Percentiles rank a stretch among this genome's conserved stretches.
Evolutionary conservation across 2,113 vertebrate genomes (phyloP).

Genomic region (Baryphthengus martii): DNA sequence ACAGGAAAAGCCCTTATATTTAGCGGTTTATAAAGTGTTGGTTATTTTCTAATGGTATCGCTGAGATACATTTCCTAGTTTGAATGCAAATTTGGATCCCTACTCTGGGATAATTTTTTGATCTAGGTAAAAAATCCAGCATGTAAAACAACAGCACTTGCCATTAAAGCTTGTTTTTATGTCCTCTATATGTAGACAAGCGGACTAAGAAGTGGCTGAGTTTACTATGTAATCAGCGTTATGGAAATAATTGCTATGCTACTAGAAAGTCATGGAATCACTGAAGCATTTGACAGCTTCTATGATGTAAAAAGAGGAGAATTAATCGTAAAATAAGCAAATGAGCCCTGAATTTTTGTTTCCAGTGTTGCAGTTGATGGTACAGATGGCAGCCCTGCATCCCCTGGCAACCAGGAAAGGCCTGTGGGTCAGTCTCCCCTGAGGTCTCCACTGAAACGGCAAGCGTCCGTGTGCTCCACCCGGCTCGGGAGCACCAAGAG

Average conservation of each 20-base stretch:
- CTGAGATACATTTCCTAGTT: neutral
- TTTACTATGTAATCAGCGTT: neutral
- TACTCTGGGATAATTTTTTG: neutral
- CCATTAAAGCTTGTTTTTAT: neutral
- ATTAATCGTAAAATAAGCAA: neutral
- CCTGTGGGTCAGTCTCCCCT: conserved; percentile 85
- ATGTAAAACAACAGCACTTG: neutral
- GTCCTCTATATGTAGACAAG: neutral
- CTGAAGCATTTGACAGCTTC: neutral
- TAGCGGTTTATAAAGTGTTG: neutral
- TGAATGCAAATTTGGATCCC: neutral
- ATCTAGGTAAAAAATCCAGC: neutral
- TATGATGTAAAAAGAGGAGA: neutral
- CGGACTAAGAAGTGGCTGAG: neutral
- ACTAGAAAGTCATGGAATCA: neutral
- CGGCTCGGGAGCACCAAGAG: conserved; percentile 95
- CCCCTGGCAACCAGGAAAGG: conserved; percentile 83
- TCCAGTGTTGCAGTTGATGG: conserved; percentile 77
- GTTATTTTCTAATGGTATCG: neutral
- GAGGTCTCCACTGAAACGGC: conserved; percentile 88
- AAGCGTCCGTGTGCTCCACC: conserved; percentile 89
- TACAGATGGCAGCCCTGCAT: conserved; percentile 79
- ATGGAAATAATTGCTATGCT: neutral
- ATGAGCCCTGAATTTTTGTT: neutral
- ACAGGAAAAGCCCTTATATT: neutral